phyloP scores from a whole-genome alignment of 1,140 invertebrate genomes.

The Conus ventricosus region DNA sequence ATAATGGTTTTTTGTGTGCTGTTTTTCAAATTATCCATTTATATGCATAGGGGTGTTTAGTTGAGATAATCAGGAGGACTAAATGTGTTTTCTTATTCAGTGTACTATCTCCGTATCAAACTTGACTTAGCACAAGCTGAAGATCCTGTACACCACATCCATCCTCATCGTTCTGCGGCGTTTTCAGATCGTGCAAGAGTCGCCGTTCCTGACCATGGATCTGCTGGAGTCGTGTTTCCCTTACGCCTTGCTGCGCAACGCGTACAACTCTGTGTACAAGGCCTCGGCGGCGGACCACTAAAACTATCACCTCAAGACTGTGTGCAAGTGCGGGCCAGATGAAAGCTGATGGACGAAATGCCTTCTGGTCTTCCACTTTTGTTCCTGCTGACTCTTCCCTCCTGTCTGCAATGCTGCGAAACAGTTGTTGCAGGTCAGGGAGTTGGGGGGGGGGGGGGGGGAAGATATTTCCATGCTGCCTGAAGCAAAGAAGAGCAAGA shows the following conservation, averaged over 20 bases:
- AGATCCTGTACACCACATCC: too few relatives aligned
- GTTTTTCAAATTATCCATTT: too few relatives aligned
- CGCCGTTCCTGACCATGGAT: conserved; percentile 98
- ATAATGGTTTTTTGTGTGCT: too few relatives aligned
- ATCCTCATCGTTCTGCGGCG: background rate
- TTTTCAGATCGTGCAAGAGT: conserved; percentile 94
- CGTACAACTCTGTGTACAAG: conserved; percentile 82
- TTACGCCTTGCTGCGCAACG: conserved; percentile 96
- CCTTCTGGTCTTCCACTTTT: background rate
- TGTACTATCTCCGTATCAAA: too few relatives aligned
- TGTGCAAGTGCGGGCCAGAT: background rate
- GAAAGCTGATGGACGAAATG: background rate
- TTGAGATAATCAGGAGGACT: too few relatives aligned
- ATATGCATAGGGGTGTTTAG: too few relatives aligned
- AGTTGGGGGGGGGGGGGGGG: too few relatives aligned
- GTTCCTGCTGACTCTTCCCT: background rate
- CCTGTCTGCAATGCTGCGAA: background rate
- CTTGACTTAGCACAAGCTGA: too few relatives aligned
- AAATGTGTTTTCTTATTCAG: too few relatives aligned
- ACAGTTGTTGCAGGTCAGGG: background rate
- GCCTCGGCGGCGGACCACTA: conserved; percentile 45
- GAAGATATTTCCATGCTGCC: too few relatives aligned
- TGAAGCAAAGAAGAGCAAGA: too few relatives aligned
- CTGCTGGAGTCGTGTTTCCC: conserved; percentile 98
- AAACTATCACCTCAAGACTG: background rate